A percentile compares a stretch with the other conserved stretches of the same genome.
These are phyloP conservation scores for Ethmia dodecea DNA, from an alignment of 2,888 invertebrate genomes.

Conservation along the genomic window DNA sequence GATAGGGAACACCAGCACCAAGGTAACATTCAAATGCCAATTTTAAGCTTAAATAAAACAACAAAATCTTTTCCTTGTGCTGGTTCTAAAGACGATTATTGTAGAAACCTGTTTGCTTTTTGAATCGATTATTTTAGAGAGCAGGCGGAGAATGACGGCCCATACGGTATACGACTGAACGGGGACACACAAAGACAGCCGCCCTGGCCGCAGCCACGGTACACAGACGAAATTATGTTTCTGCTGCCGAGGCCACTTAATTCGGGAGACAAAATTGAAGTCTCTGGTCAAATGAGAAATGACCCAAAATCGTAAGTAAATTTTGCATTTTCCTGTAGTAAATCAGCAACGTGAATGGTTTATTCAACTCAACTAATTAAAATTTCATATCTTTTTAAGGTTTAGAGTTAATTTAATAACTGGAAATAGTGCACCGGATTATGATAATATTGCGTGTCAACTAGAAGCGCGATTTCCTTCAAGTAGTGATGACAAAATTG, in stretches of 20 bases:
- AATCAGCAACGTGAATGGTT: too few species aligned
- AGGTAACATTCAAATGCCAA: too few species aligned
- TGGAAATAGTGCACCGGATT: conserved; percentile 32
- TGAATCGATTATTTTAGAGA: conserved; percentile 30
- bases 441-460: conserved; percentile 41
- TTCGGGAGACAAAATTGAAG: conserved; percentile 28
- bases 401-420: conserved; percentile 36
- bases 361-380: too few species aligned
- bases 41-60: too few species aligned
- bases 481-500: conserved; percentile 17
- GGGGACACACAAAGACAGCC: conserved; percentile 34
- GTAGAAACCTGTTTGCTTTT: too few species aligned
- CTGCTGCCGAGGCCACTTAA: conserved; percentile 39
- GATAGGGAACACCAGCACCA: too few species aligned
- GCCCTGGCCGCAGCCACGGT: conserved; percentile 34
- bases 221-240: conserved; percentile 43
- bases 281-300: conserved; percentile 27
- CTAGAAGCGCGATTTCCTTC: conserved; percentile 33
- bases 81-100: too few species aligned
- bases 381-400: conserved; percentile 29
- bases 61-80: too few species aligned
- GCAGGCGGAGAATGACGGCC: conserved; percentile 30
- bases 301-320: conserved; percentile 7
- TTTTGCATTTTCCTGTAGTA: background rate
- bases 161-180: conserved; percentile 36